These are phyloP conservation scores for Dryoscopus gambensis DNA, from an alignment of 2,113 vertebrate genomes.

Conservation along the genomic window DNA sequence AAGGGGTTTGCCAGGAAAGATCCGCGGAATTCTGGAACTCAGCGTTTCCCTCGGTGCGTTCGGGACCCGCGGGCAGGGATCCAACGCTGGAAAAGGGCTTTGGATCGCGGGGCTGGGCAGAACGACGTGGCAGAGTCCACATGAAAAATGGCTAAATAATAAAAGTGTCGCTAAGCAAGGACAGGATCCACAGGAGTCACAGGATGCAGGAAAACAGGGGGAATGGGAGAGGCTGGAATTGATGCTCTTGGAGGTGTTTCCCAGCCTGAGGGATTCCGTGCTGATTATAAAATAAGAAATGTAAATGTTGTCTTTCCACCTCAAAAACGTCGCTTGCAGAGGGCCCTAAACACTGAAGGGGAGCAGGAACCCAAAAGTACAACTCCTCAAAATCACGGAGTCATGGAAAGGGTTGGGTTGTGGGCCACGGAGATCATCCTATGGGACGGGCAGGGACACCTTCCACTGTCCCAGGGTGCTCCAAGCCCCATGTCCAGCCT, in stretches of 20 bases:
- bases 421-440: background rate
- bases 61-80: background rate
- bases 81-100: background rate
- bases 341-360: too few relatives aligned
- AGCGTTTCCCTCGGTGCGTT: accelerated
- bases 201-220: background rate
- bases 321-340: background rate
- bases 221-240: background rate
- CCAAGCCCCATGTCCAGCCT: background rate
- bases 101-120: background rate
- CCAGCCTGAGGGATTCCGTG: background rate
- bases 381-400: background rate
- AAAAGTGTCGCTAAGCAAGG: background rate
- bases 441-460: background rate
- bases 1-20: background rate
- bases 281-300: background rate
- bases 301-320: background rate
- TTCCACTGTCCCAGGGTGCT: background rate
- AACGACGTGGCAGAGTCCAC: background rate
- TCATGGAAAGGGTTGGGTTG: too few relatives aligned
- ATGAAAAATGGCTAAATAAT: accelerated
- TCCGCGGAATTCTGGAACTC: background rate
- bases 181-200: background rate
- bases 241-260: background rate
- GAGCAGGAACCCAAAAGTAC: background rate